Evolutionary conservation across 2,797 vertebrate species (phyloP), one percentile per base, ranked within the genome.

Genomic region (Aselliscus stoliczkanus): DNA sequence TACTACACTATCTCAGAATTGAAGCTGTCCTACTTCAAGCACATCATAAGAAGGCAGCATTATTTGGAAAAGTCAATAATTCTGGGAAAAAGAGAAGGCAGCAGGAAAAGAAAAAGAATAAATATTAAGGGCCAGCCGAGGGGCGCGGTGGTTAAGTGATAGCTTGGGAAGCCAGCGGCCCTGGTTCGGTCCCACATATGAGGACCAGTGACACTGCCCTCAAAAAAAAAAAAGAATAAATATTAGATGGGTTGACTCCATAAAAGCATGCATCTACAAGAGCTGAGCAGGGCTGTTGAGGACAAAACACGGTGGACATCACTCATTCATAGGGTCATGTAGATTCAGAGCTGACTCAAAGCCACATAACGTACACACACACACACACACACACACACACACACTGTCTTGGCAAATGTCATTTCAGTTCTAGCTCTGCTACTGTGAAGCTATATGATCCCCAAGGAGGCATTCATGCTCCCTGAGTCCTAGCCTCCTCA

Each of bases 361-460:
- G 1, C 31, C 23, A 47, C 21, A 8, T 82, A 25, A 64, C 13
- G 47, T 31, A 39, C 9, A 62, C 21, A 42, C 42, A 42, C 42
- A 42, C 42, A 42, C 42, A 42, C 42, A 42, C 42, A 42, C 42
- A 42, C 42, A 42, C n/a, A n/a, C n/a, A n/a, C n/a, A n/a, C n/a
- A n/a, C n/a, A n/a, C n/a, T 23, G 18, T 73, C 54, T 92, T 52
- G 25, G 79, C 44, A 94, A 94, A 93, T 77, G 88, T 79, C 73
- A 56, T 23, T 73, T 92, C 88, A 73, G 15, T 83, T 79, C 88
- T 44, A 54, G 29, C 6, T 80, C 75, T 56, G 34, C 75, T 69
- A 29, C 42, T 62, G 62, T 82, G 80, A 83, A 69, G 52, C 86
- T 72, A 60, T 27, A 29, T 39, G 47, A 82, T 80, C 20, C 42